Evolutionary conservation across 2,797 vertebrate species (phyloP).

Genomic region (Loris lydekkerianus): DNA sequence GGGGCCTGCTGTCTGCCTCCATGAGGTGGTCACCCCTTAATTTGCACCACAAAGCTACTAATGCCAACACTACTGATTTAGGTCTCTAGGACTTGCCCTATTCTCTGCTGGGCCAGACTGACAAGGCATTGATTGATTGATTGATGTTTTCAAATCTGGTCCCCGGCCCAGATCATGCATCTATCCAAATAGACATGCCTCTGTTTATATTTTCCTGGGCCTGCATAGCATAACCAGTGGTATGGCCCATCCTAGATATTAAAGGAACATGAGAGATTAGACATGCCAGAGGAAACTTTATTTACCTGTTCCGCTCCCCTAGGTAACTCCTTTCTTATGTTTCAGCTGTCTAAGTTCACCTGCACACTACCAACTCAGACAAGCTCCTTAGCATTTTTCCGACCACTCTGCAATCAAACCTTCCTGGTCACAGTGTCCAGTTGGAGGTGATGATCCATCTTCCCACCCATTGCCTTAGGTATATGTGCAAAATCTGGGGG

Average conservation of each 20-base stretch:
- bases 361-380: background rate
- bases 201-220: background rate
- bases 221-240: background rate
- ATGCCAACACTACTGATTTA: background rate
- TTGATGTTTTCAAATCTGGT: background rate
- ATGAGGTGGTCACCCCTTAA: background rate
- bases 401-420: background rate
- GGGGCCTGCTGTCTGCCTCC: no score
- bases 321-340: background rate
- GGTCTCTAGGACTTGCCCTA: background rate
- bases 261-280: background rate
- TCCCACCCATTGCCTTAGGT: background rate
- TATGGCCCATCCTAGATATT: background rate
- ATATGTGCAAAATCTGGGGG: background rate
- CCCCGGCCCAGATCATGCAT: background rate
- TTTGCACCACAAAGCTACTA: background rate
- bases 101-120: background rate
- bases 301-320: background rate
- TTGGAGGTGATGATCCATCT: background rate
- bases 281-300: background rate
- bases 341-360: background rate
- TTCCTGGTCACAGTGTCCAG: background rate
- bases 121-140: background rate
- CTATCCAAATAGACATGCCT: background rate
- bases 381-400: background rate